Conservation (phyloP, 2,888 invertebrate genomes). For the Sericinus montela region DNA sequence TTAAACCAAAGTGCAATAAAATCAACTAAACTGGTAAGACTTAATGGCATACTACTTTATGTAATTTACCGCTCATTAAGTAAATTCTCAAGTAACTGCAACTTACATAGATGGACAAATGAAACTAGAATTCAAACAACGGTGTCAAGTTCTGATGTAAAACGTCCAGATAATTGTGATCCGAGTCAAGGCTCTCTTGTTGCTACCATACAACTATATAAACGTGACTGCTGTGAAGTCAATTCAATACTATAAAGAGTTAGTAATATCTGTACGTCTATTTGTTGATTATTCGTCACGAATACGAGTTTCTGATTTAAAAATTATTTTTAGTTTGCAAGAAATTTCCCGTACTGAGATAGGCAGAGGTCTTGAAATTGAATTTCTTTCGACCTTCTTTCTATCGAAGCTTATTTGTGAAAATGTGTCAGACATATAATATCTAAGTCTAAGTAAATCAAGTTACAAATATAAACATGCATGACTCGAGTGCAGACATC, state of each 20-base stretch:
- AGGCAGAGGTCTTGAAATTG: no score
- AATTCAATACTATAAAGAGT: not conserved
- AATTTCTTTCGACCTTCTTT: no score
- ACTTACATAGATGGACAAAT: conserved; percentile 30
- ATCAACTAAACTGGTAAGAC: no score
- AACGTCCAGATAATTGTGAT: conserved; percentile 71
- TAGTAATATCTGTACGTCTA: not conserved
- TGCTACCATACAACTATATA: conserved; percentile 44
- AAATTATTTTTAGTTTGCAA: no score
- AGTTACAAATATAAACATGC: no score
- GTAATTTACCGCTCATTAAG: conserved; percentile 62
- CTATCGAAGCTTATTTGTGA: no score
- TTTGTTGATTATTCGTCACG: not conserved
- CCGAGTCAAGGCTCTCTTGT: conserved; percentile 71
- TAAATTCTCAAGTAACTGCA: conserved; percentile 42
- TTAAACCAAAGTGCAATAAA: no score
- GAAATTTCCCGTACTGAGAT: no score
- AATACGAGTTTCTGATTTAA: no score
- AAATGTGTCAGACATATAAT: no score
- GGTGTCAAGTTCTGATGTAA: conserved; percentile 64
- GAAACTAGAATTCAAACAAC: conserved; percentile 42
- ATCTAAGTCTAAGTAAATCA: no score
- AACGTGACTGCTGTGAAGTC: conserved; percentile 14
- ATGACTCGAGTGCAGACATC: no score
- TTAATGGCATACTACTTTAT: conserved; percentile 33